Evolutionary conservation across 2,888 invertebrate genomes (phyloP), one percentile per base, ranked within the genome.

Genomic region (Linnaemya tessellans): DNA sequence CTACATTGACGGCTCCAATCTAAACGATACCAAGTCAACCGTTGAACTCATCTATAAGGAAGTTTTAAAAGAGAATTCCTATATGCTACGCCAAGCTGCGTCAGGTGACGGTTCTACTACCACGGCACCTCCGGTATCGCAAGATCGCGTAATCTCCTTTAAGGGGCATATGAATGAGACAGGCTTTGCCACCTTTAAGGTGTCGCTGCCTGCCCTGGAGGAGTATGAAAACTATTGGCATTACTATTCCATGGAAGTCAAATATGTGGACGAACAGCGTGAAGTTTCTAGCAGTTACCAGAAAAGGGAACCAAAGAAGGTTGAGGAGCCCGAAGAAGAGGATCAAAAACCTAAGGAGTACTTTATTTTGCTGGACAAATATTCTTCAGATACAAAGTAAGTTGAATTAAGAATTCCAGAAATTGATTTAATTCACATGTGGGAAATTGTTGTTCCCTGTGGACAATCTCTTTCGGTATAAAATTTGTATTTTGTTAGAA

Each of bases 1-100:
- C 0, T 94, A 95, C 87, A 95, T 96, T 88, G 96, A 97, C 92
- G 95, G 95, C 41, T 93, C 94, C 0, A 95, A 95, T 0, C 93
- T 96, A 0, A 93, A 93, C 84, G 94, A 95, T 84, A 93, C 93
- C 11, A 93, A 93, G 65, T 94, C 94, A 68, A 93, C 94, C 4
- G 94, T 96, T 0, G 93, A 92, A 67, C 86, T 89, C 9, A 90
- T 82, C 13, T 90, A 88, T 54, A 89, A 87, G 0, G 90, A 90
- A 73, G 88, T 88, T 1, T 87, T 89, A 8, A 86, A 87, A 0
- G 84, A 86, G 51, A 83, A 81, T 35, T 75, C 79, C 30, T 88
- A 58, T 65, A 88, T 65, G 80, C 87, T 79, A 49, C 68, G 60
- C 25, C 46, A 62, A 41, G 68, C 60, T 35, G 22, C 22, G 0